These are phyloP conservation scores for Bombus pascuorum DNA, from an alignment of 1,140 invertebrate genomes.

Conservation along the genomic window DNA sequence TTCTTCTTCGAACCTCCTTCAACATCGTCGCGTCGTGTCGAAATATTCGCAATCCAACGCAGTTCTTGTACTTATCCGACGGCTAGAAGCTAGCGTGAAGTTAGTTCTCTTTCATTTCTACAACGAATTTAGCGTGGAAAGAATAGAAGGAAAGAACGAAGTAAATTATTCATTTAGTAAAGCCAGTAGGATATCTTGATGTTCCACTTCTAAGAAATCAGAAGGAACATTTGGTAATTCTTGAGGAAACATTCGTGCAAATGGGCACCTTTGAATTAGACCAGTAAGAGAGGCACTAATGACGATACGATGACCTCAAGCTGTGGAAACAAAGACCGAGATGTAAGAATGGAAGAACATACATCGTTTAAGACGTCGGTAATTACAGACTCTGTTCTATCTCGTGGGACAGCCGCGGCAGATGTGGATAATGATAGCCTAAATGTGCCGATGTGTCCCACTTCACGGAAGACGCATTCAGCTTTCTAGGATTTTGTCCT, in stretches of 20 bases:
- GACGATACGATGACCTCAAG: conserved; percentile 70
- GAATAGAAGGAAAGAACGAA: no score
- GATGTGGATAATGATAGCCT: conserved; percentile 77
- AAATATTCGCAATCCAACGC: background rate
- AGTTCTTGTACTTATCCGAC: conserved; percentile 47
- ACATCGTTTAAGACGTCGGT: conserved; percentile 68
- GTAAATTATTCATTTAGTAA: background rate
- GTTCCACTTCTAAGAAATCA: conserved; percentile 55
- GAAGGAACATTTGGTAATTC: conserved; percentile 27
- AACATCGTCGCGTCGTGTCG: conserved; percentile 18
- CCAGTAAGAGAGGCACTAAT: conserved; percentile 56
- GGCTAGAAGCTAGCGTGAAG: background rate
- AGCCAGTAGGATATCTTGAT: background rate
- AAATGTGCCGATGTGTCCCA: conserved; percentile 72
- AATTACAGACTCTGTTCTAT: conserved; percentile 72
- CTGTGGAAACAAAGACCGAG: conserved; percentile 68
- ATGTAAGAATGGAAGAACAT: conserved; percentile 73
- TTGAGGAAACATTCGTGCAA: conserved; percentile 29
- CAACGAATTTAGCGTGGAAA: no score
- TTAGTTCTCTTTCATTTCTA: no score
- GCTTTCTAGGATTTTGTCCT: conserved; percentile 64
- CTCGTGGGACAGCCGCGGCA: conserved; percentile 66
- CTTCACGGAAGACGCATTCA: conserved; percentile 48
- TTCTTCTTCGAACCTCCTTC: conserved; percentile 35
- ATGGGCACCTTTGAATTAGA: conserved; percentile 56